Conservation (phyloP, 1,140 invertebrate species). For the Drosophila bocki region DNA sequence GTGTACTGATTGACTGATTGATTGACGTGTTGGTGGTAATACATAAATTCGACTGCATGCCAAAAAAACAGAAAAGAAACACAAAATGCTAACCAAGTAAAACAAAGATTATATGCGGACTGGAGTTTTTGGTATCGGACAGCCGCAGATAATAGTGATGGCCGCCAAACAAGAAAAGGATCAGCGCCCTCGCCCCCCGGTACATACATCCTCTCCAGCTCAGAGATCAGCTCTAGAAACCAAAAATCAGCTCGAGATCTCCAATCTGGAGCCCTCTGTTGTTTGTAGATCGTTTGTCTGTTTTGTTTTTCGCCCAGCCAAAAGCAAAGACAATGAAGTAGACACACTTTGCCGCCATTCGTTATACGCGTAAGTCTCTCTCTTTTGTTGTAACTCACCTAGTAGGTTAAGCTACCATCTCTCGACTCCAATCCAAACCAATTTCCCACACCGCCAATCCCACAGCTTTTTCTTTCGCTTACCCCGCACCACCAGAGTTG, state of each 20-base stretch:
- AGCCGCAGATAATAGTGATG: slow-evolving; percentile 51
- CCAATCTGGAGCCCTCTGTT: slow-evolving; percentile 50
- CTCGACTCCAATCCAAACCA: slow-evolving; percentile 17
- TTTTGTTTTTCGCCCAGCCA: slow-evolving; percentile 59
- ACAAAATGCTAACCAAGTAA: slow-evolving; percentile 53
- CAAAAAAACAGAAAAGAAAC: slow-evolving; percentile 14
- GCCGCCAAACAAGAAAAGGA: slow-evolving; percentile 25
- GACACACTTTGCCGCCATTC: slow-evolving; percentile 80
- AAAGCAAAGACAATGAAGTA: slow-evolving; percentile 67
- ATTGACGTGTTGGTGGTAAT: slow-evolving; percentile 60
- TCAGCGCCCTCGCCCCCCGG: slow-evolving; percentile 47
- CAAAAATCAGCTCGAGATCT: slow-evolving; percentile 39
- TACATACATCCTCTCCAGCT: slow-evolving; percentile 46
- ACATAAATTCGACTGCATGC: slow-evolving; percentile 67
- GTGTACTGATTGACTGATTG: slow-evolving; percentile 73
- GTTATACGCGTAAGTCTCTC: slow-evolving; percentile 81
- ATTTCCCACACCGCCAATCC: slow-evolving; percentile 29
- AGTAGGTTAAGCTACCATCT: slow-evolving; percentile 62
- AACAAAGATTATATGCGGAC: slow-evolving; percentile 28
- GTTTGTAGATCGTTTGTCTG: slow-evolving; percentile 69
- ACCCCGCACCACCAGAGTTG: slow-evolving; percentile 29
- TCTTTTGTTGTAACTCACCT: slow-evolving; percentile 70
- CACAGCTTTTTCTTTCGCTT: slow-evolving; percentile 69
- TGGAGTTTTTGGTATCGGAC: slow-evolving; percentile 75
- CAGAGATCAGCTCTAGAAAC: slow-evolving; percentile 52